Conservation (phyloP, 2,888 invertebrate species). For the Caenorhabditis japonica region DNA sequence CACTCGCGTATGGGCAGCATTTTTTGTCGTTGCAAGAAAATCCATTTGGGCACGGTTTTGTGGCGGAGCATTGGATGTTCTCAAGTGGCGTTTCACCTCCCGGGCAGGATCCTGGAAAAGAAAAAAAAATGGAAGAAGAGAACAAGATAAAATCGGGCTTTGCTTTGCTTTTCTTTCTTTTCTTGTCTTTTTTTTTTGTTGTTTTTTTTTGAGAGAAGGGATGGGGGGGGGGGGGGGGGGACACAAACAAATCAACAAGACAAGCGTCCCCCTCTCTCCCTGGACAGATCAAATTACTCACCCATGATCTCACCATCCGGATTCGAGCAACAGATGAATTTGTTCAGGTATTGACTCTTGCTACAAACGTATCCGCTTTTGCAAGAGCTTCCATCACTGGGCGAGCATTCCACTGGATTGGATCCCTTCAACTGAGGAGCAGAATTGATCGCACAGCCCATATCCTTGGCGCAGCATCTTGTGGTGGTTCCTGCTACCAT, state of each 20-base stretch:
- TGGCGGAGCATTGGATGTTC: conserved; percentile 68
- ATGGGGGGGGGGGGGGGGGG: background rate
- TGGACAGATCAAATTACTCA: conserved; percentile 39
- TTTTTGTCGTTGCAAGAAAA: conserved; percentile 72
- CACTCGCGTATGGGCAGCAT: conserved; percentile 73
- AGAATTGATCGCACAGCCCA: conserved; percentile 75
- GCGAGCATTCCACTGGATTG: conserved; percentile 71
- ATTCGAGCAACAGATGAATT: conserved; percentile 74
- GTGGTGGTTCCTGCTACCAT: conserved; percentile 72
- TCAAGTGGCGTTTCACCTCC: conserved; percentile 71
- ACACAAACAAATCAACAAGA: background rate
- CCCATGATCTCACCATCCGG: conserved; percentile 57
- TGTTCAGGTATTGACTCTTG: conserved; percentile 70
- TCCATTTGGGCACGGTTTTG: conserved; percentile 72
- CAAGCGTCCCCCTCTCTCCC: too few species aligned
- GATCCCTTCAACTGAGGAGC: conserved; percentile 72
- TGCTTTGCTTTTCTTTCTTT: conserved; percentile 39
- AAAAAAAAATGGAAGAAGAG: conserved; percentile 10
- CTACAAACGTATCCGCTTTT: conserved; percentile 73
- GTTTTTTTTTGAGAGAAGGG: conserved; percentile 1
- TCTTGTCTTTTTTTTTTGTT: conserved; percentile 3
- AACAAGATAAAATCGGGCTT: too few species aligned
- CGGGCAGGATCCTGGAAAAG: conserved; percentile 67
- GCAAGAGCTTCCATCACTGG: conserved; percentile 66
- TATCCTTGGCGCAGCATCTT: conserved; percentile 74